Evolutionary conservation across 2,888 invertebrate species (phyloP).

Genomic region (Tigriopus californicus): DNA sequence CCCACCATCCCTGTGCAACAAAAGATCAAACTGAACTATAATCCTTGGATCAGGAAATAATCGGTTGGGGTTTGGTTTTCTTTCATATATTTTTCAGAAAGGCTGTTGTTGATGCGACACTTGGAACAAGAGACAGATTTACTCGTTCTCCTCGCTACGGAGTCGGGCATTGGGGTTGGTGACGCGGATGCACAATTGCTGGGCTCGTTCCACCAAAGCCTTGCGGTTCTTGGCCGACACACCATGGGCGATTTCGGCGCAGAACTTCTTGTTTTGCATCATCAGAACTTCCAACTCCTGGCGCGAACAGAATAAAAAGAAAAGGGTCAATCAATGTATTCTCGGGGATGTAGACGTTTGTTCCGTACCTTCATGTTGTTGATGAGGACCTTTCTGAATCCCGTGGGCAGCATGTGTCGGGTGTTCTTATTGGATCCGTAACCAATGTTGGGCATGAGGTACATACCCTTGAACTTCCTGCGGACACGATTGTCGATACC

Average conservation of each 20-base stretch:
- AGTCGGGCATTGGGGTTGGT: conserved; percentile 92
- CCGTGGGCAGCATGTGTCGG: conserved; percentile 90
- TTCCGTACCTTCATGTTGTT: conserved; percentile 56
- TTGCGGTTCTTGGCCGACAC: conserved; percentile 97
- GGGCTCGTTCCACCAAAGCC: conserved; percentile 84
- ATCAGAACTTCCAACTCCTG: conserved; percentile 89
- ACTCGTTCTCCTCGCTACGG: conserved; percentile 96
- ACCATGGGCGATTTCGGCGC: conserved; percentile 92
- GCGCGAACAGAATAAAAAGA: not conserved
- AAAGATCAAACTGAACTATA: too few relatives aligned
- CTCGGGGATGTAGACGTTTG: not conserved
- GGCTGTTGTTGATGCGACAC: too few relatives aligned
- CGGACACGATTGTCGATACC: conserved; percentile 99
- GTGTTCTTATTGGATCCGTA: conserved; percentile 90
- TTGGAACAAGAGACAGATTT: conserved; percentile 29
- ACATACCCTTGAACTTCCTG: conserved; percentile 96
- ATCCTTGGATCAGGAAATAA: too few relatives aligned
- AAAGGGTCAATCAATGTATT: not conserved
- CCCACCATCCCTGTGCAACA: too few relatives aligned
- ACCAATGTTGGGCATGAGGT: conserved; percentile 97
- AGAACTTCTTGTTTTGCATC: conserved; percentile 96
- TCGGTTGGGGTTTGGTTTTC: too few relatives aligned
- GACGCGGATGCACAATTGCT: conserved; percentile 80
- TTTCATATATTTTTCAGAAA: too few relatives aligned
- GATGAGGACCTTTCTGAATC: conserved; percentile 85